These are phyloP conservation scores for Diploscapter pachys DNA, from an alignment of 1,140 invertebrate species.

Conservation along the genomic window DNA sequence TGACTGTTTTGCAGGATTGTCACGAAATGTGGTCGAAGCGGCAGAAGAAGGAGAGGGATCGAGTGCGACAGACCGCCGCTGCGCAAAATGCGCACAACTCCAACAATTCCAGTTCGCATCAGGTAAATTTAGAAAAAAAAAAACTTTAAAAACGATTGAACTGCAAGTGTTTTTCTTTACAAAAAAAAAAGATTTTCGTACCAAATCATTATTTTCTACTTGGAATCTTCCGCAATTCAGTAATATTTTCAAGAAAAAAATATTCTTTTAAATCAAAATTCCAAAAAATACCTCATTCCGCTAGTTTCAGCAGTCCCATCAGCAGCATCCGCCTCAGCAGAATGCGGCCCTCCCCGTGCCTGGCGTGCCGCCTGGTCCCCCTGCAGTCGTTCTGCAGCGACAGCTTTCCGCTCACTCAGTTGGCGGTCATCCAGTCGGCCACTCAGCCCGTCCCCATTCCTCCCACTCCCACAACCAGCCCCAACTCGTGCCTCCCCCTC, in stretches of 20 bases:
- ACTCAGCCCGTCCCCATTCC: no score
- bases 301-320: neutral
- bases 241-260: constrained; percentile 1
- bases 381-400: no score
- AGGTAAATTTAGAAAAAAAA: constrained; percentile 12
- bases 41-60: constrained; percentile 27
- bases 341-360: no score
- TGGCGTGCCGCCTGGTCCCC: no score
- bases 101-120: constrained; percentile 7
- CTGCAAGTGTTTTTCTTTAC: neutral
- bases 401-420: no score
- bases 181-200: neutral
- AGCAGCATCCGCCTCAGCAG: neutral
- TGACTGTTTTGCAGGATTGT: constrained; percentile 70
- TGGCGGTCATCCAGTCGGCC: no score
- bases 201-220: neutral
- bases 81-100: neutral
- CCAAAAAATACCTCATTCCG: neutral
- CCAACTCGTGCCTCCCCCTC: no score
- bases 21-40: constrained; percentile 96
- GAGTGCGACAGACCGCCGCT: constrained; percentile 7
- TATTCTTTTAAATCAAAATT: neutral
- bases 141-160: neutral
- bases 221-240: neutral
- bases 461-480: no score